Conservation (phyloP, 2,888 invertebrate genomes). For the Drosophila meridiana region DNA sequence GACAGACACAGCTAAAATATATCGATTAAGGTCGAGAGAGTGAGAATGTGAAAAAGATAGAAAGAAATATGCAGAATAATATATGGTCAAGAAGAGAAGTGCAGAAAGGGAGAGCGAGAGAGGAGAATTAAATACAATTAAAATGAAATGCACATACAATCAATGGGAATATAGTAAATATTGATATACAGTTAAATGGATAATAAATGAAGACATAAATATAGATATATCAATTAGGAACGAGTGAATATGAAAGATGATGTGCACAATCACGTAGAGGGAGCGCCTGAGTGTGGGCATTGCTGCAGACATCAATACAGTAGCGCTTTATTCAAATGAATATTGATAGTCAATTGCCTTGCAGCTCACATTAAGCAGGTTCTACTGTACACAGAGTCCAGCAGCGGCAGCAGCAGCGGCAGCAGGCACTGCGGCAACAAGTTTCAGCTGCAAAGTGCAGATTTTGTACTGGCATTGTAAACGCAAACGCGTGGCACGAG, state of each 20-base stretch:
- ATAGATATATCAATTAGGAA: not conserved
- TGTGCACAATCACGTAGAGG: not conserved
- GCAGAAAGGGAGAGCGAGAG: not conserved
- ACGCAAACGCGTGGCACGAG: constrained; percentile 71
- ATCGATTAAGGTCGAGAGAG: constrained; percentile 1
- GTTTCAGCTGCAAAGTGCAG: constrained; percentile 42
- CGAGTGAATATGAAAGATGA: not conserved
- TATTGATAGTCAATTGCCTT: not conserved
- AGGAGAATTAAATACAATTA: not conserved
- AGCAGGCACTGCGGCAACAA: constrained; percentile 14
- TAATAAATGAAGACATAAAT: not conserved
- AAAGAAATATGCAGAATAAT: not conserved
- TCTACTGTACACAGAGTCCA: constrained; percentile 19
- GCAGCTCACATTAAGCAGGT: constrained; percentile 17
- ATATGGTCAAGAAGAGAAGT: not conserved
- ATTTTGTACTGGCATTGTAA: constrained; percentile 44
- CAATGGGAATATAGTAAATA: not conserved
- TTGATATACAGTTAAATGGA: not conserved
- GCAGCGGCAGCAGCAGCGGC: not conserved
- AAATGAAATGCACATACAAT: not conserved
- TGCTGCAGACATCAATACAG: not conserved
- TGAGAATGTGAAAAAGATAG: not conserved
- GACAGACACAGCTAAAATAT: not conserved
- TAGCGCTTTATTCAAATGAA: not conserved
- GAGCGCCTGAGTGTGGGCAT: not conserved